A percentile compares a stretch with the other conserved stretches of the same genome.
These are phyloP conservation scores for Catalaphyllia jardinei DNA, from an alignment of 64 coral and sea anemone species.

Conservation along the genomic window DNA sequence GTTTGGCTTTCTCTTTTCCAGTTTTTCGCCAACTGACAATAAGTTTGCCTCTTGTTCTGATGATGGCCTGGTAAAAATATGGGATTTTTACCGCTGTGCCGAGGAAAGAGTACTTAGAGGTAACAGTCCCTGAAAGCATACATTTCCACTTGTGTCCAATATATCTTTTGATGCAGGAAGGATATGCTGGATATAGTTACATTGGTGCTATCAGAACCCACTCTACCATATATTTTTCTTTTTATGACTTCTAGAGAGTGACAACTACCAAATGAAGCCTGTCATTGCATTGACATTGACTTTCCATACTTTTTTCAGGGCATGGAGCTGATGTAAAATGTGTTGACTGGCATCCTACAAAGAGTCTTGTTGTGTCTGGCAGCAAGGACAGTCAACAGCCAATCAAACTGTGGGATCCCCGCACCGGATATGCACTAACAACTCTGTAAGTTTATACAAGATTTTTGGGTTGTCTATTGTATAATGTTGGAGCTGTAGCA, in stretches of 20 bases:
- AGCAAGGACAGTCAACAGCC: slow-evolving; percentile 99
- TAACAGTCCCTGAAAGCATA: neutral
- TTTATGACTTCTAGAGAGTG: no score
- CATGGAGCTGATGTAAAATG: slow-evolving; percentile 99
- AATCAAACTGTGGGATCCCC: slow-evolving; percentile 94
- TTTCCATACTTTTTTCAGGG: slow-evolving; percentile 51
- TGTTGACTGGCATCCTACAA: slow-evolving; percentile 96
- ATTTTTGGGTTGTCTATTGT: no score
- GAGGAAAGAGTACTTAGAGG: slow-evolving; percentile 92
- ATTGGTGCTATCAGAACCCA: no score
- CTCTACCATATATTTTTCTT: no score
- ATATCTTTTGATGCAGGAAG: no score
- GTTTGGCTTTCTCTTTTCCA: slow-evolving; percentile 24
- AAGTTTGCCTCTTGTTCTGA: slow-evolving; percentile 98
- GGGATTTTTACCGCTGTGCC: slow-evolving; percentile 91
- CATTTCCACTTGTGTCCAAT: no score
- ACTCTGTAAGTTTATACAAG: slow-evolving; percentile 76
- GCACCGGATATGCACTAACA: slow-evolving; percentile 75
- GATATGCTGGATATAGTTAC: no score
- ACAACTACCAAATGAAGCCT: no score
- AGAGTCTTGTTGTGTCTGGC: slow-evolving; percentile 92
- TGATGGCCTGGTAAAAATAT: slow-evolving; percentile 96
- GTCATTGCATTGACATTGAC: no score
- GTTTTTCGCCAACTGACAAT: slow-evolving; percentile 95
- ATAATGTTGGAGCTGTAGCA: no score